Base-by-base conservation (phyloP, 2,797 vertebrate genomes). In the Liparis tanakae region DNA sequence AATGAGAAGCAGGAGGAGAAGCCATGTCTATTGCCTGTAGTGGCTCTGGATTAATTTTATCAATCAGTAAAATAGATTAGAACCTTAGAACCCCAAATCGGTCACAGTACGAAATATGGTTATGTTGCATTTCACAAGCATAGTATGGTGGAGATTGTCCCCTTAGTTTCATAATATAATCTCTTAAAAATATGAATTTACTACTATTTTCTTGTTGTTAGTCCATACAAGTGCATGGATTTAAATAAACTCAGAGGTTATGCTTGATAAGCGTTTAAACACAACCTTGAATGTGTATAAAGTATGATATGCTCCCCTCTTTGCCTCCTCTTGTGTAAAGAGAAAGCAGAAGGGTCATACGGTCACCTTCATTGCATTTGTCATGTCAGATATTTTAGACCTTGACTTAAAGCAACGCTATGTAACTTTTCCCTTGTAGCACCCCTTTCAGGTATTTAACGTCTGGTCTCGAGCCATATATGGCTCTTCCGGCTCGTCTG, bases 11-110 rank as follows among this genome's bases (percentile, higher is more conserved):
- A 33, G 44, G n/a, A 39, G 50, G 44, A 61, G 60, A 71, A 56
- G 64, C 72, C 36, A 58, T 67, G 58, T 30, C 25, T 76, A 17
- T 44, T 64, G 41, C 71, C 53, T 25, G 3, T 30, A 8, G 34
- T 6, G 7, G 18, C 37, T 63, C 18, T n/a, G 18, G 39, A 71
- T 75, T 76, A 14, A 82, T 85, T 79, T 82, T 33, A 70, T 70
- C 44, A 48, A 25, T 43, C 37, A 67, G 54, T 61, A 53, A 44
- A 67, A 59, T 58, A 70, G 3, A 37, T 59, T 33, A 44, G 25
- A 64, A 67, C 41, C 59, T 41, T n/a, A n/a, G n/a, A n/a, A n/a
- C n/a, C 34, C 17, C 17, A 57, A 74, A 36, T 44, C 58, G 41
- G 48, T 54, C 57, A 36, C 53, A 79, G 36, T 50, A 7, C n/a